Percentiles rank a stretch among this genome's conserved stretches.
phyloP scores from a whole-genome alignment of 2,888 invertebrate species.

The Pseudococcus longispinus region DNA sequence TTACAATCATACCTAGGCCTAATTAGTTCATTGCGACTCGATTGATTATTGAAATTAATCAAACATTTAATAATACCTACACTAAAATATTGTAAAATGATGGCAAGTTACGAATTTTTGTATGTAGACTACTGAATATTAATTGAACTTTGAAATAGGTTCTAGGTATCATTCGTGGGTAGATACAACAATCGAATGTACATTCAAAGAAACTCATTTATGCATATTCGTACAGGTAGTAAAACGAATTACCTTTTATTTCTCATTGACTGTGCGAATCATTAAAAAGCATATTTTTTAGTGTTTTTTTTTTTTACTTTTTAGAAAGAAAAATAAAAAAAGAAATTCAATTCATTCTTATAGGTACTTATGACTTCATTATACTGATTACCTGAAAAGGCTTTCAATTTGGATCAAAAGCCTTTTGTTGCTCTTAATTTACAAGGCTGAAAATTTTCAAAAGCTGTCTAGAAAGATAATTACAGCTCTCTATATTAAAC shows the following conservation, averaged over 20 bases:
- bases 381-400: constrained; percentile 34
- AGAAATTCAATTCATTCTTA: constrained; percentile 1
- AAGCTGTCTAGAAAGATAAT: constrained; percentile 35
- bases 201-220: too few species aligned
- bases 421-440: constrained; percentile 44
- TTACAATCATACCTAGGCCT: not conserved
- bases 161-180: too few species aligned
- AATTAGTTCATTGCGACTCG: not conserved
- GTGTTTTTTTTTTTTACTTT: not conserved
- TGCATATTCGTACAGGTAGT: too few species aligned
- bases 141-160: too few species aligned
- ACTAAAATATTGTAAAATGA: too few species aligned
- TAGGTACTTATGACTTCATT: constrained; percentile 27
- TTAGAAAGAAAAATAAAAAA: not conserved
- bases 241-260: too few species aligned
- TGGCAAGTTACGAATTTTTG: too few species aligned
- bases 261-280: not conserved
- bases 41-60: not conserved
- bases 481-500: constrained; percentile 40
- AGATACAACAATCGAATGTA: too few species aligned
- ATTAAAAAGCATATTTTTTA: not conserved
- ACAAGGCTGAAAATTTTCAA: constrained; percentile 37
- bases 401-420: constrained; percentile 37
- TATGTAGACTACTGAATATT: too few species aligned
- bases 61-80: too few species aligned